A percentile compares a stretch with the other conserved stretches of the same genome.
Evolutionary conservation across 2,888 invertebrate genomes (phyloP).

Genomic region (Lepas anatifera): DNA sequence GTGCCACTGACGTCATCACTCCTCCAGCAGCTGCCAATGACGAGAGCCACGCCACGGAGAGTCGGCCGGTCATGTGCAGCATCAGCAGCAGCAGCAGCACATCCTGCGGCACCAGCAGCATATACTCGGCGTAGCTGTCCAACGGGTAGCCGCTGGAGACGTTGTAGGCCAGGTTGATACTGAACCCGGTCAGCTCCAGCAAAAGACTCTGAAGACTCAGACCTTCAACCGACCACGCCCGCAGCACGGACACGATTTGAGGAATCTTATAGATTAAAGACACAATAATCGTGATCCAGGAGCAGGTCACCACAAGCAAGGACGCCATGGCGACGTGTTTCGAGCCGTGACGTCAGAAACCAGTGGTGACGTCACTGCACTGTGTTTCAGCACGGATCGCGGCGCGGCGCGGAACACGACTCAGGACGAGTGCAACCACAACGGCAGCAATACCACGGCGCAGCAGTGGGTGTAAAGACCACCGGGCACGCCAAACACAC

Average conservation of each 20-base stretch:
- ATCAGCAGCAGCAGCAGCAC: constrained; percentile 7
- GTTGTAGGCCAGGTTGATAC: constrained; percentile 4
- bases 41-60: neutral
- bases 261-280: neutral
- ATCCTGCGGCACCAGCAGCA: constrained; percentile 6
- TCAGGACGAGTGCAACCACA: too few species aligned
- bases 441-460: too few species aligned
- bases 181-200: neutral
- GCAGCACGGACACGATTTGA: neutral
- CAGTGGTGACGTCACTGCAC: too few species aligned
- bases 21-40: neutral
- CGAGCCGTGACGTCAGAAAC: too few species aligned
- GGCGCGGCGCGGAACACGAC: too few species aligned
- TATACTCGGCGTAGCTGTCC: neutral
- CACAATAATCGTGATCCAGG: neutral
- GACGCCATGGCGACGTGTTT: too few species aligned
- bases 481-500: too few species aligned
- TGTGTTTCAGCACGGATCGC: too few species aligned
- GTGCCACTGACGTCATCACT: neutral
- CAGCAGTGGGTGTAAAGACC: too few species aligned
- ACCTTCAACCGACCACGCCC: neutral
- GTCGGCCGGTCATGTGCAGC: neutral
- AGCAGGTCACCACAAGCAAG: neutral
- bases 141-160: neutral
- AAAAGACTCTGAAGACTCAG: neutral